Evolutionary conservation across 2,797 vertebrate species (phyloP), one percentile per base, ranked within the genome.

Genomic region (Gorsachius magnificus): DNA sequence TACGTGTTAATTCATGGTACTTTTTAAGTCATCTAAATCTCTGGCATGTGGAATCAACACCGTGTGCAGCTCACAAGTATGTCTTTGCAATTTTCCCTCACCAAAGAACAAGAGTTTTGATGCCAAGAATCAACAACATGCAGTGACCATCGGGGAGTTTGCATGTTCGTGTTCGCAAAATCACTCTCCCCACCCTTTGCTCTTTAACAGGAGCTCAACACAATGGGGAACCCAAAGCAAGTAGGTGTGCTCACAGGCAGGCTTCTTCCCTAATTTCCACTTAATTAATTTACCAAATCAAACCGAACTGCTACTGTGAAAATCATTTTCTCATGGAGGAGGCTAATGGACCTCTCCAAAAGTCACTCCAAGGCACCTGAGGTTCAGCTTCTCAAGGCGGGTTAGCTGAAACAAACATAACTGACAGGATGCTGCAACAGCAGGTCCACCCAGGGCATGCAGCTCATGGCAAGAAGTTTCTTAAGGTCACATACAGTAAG

Each of bases 401-500:
- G 66, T 45, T 48, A 71, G 58, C 51, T 35, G 89, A 87, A 80
- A 77, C 26, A 74, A 88, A 80, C 28, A 10, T 10, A 89, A 65
- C 84, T 16, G 66, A 70, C 35, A 85, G 70, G 58, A 35, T 46
- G 66, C 78, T 77, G 79, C 83, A 80, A 75, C 48, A 78, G 88
- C 90, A 89, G 76, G 70, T 95, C 83, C 57, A 80, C 16, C 20
- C 66, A 69, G 91, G 87, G 79, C 76, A 93, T 16, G 26, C 19
- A 68, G 83, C 69, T 94, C 72, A 31, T 2, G 51, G 79, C 78
- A 66, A 93, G 75, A 90, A 94, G 96, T 89, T 84, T 94, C 93
- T 88, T 96, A 90, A 97, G 96, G 97, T 97, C 95, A 97, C 63
- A 79, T 38, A 69, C 60, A 86, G 70, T 93, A 96, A 97, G 72